A percentile compares a stretch with the other conserved stretches of the same genome.
Evolutionary conservation across 2,113 vertebrate genomes (phyloP).

Genomic region (Emberiza fucata): DNA sequence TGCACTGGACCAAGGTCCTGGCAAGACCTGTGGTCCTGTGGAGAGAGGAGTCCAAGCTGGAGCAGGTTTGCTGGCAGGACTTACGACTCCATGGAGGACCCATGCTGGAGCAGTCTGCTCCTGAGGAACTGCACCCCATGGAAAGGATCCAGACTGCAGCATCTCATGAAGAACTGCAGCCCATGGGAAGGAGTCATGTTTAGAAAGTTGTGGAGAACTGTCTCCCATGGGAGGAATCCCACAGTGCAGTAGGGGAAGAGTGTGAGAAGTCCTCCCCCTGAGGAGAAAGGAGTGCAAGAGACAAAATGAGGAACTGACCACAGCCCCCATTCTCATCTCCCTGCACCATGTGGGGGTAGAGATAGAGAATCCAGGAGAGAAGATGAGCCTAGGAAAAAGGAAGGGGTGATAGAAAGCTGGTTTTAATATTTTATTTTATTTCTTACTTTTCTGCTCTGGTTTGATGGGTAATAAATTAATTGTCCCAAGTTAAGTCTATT

Average conservation of each 20-base stretch:
- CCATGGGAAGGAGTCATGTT: not conserved
- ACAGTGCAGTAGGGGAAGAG: not conserved
- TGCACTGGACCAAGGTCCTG: not conserved
- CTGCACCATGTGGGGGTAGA: accelerated
- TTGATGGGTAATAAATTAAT: not conserved
- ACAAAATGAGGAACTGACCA: not conserved
- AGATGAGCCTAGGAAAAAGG: not conserved
- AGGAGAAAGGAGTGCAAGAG: not conserved
- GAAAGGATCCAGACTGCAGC: not conserved
- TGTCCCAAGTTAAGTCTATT: not conserved
- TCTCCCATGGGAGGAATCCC: not conserved
- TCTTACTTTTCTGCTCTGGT: not conserved
- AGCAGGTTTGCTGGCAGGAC: not conserved
- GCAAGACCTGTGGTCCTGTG: not conserved
- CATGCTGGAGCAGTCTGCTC: not conserved
- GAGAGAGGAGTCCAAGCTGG: not conserved
- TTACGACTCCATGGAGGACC: no score
- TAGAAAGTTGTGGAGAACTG: not conserved
- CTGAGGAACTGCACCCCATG: not conserved
- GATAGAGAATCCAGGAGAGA: not conserved
- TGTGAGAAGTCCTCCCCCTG: not conserved
- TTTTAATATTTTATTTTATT: not conserved
- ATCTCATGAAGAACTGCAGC: not conserved
- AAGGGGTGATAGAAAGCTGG: not conserved
- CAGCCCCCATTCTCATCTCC: not conserved